Evolutionary conservation across 2,113 vertebrate species (phyloP), one percentile per base, ranked within the genome.

Genomic region (Tinamus guttatus): DNA sequence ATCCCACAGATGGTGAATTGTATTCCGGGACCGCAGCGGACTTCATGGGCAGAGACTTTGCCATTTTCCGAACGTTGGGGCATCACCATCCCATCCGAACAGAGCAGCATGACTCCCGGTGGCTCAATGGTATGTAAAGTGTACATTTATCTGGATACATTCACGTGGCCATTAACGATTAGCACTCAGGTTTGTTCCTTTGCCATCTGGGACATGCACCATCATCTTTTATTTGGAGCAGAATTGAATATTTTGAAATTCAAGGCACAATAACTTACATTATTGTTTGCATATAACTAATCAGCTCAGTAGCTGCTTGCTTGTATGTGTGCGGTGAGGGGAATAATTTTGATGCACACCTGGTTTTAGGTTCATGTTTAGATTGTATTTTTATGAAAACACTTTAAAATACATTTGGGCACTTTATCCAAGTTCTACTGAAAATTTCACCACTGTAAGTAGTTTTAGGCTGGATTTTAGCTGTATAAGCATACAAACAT

Each of bases 21-120:
- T 99, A 99, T 89, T 99, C 99, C 24, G 99, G 99, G 81, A 99
- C 99, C 15, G 99, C 99, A 10, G 99, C 99, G 63, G 99, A 99
- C 97, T 99, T 99, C 96, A 99, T 99, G 99, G 99, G 99, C 81
- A 97, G 99, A 93, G 99, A 99, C 94, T 99, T 99, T 96, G 99
- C 99, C 81, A 99, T 99, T 96, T 99, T 99, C 97, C 98, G 99
- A 81, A 99, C 99, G 51, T 98, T 99, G 60, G 99, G 99, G 62
- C 98, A 98, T 85, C 99, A 99, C 95, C 99, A 99, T 89, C 99
- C 99, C 86, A 99, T 99, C 97, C 98, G 99, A 94, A 99, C 99
- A 0, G 99, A 99, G 96, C 99, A 99, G 95, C 99, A 99, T 11
- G 99, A 99, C 90, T 99, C 99, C 64, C 97, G 99, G 38, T 99